phyloP scores from a whole-genome alignment of 1,140 invertebrate genomes.

The Heliconius hermathena region DNA sequence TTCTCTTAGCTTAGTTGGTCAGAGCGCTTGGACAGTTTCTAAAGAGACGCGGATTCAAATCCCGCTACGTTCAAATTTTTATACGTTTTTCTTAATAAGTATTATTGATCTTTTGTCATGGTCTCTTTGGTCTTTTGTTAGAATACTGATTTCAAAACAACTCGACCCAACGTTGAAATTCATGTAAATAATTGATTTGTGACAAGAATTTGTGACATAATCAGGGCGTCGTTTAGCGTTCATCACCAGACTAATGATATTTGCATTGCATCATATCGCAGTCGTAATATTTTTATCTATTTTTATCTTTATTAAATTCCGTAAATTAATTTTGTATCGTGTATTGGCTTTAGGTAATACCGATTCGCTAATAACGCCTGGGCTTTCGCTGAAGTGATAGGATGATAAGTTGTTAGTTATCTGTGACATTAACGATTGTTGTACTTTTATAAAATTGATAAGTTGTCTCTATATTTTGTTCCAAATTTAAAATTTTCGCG shows the following conservation, averaged over 20 bases:
- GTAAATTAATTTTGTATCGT: constrained; percentile 1
- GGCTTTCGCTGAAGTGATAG: background rate
- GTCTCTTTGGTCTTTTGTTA: background rate
- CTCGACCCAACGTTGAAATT: background rate
- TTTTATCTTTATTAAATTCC: constrained; percentile 7
- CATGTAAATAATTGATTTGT: constrained; percentile 6
- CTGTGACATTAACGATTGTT: background rate
- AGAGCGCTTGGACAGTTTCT: too few relatives aligned
- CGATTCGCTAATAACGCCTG: background rate
- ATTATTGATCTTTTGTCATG: too few relatives aligned
- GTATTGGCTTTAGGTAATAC: constrained; percentile 1
- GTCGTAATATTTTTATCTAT: background rate
- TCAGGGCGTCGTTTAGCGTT: constrained; percentile 18
- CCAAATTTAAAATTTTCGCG: too few relatives aligned
- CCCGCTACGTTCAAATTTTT: too few relatives aligned
- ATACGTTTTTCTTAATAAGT: too few relatives aligned
- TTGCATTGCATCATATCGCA: constrained; percentile 11
- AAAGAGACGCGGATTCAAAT: too few relatives aligned
- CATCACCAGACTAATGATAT: constrained; percentile 20
- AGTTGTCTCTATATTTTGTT: too few relatives aligned
- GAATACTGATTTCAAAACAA: background rate
- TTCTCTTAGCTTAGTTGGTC: too few relatives aligned
- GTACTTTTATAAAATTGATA: background rate
- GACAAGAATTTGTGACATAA: constrained; percentile 8
- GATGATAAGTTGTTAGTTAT: background rate